A percentile compares a stretch with the other conserved stretches of the same genome.
phyloP scores from a whole-genome alignment of 1,140 invertebrate genomes.

The Diprion similis region DNA sequence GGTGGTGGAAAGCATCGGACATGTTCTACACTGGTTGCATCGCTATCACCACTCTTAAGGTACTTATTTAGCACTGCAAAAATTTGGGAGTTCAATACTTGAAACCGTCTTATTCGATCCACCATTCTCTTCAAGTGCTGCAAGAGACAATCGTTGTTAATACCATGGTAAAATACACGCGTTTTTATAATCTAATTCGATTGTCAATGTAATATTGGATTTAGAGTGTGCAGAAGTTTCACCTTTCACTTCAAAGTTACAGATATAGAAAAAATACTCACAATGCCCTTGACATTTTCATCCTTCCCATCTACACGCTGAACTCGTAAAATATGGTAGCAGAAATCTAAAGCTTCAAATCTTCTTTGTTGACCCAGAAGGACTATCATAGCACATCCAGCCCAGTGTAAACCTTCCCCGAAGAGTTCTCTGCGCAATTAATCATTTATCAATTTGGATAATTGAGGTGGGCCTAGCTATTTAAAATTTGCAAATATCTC shows the following conservation, averaged over 20 bases:
- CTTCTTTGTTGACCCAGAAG: slow-evolving; percentile 93
- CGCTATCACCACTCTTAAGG: slow-evolving; percentile 83
- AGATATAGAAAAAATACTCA: slow-evolving; percentile 67
- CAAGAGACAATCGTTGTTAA: slow-evolving; percentile 39
- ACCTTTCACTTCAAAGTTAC: background rate
- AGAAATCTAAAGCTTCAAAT: slow-evolving; percentile 98
- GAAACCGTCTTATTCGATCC: slow-evolving; percentile 95
- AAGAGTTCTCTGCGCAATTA: slow-evolving; percentile 84
- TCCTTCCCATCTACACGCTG: slow-evolving; percentile 97
- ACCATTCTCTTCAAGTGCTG: slow-evolving; percentile 97
- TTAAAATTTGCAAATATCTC: slow-evolving; percentile 15
- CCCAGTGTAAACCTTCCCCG: slow-evolving; percentile 99
- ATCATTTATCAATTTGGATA: slow-evolving; percentile 13
- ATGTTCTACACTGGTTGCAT: slow-evolving; percentile 92
- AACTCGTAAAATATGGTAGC: slow-evolving; percentile 96
- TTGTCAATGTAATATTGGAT: slow-evolving; percentile 10
- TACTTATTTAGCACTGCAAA: slow-evolving; percentile 98
- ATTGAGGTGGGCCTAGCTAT: too few relatives aligned
- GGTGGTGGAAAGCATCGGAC: slow-evolving; percentile 97
- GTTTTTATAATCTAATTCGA: background rate
- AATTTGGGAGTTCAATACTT: slow-evolving; percentile 98
- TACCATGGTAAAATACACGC: background rate
- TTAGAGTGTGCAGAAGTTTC: background rate
- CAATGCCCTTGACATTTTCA: slow-evolving; percentile 94
- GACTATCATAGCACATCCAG: slow-evolving; percentile 98